Percentiles rank a stretch among this genome's conserved stretches.
Evolutionary conservation across 2,888 invertebrate genomes (phyloP).

Genomic region (Lasiommata megera): DNA sequence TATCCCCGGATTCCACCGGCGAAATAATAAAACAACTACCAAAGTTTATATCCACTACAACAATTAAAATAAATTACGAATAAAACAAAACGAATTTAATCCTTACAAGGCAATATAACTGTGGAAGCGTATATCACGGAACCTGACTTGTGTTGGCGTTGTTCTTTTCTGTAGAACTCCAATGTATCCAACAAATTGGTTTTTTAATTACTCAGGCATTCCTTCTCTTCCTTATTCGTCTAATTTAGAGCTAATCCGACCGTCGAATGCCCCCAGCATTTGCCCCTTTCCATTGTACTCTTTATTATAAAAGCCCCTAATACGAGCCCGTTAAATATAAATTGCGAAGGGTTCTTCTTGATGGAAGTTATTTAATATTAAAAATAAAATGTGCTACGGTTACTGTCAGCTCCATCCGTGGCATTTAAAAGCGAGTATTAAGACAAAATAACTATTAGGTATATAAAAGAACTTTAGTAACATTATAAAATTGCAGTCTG

Average conservation of each 20-base stretch:
- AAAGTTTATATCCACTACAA: neutral
- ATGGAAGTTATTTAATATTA: conserved; percentile 30
- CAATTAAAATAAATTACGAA: conserved; percentile 8
- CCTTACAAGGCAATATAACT: conserved; percentile 23
- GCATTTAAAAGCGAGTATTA: neutral
- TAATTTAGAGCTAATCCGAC: conserved; percentile 44
- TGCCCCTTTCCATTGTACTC: conserved; percentile 40
- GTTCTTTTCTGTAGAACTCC: conserved; percentile 29
- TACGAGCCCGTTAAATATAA: conserved; percentile 28
- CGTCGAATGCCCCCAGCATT: conserved; percentile 38
- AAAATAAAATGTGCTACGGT: conserved; percentile 21
- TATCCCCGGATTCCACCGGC: neutral
- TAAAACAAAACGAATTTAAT: conserved; percentile 17
- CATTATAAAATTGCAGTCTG: neutral
- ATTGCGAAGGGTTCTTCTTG: conserved; percentile 26
- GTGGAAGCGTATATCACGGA: conserved; percentile 26
- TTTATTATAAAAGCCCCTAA: conserved; percentile 40
- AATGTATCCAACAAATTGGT: conserved; percentile 53
- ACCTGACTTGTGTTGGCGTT: conserved; percentile 21
- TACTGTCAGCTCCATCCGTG: neutral
- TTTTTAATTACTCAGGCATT: conserved; percentile 63
- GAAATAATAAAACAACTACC: conserved; percentile 3
- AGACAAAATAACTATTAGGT: neutral
- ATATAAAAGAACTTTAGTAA: neutral
- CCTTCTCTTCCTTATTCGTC: conserved; percentile 55